Evolutionary conservation across 2,113 vertebrate genomes (phyloP).

Genomic region (Myrmecobius fasciatus): DNA sequence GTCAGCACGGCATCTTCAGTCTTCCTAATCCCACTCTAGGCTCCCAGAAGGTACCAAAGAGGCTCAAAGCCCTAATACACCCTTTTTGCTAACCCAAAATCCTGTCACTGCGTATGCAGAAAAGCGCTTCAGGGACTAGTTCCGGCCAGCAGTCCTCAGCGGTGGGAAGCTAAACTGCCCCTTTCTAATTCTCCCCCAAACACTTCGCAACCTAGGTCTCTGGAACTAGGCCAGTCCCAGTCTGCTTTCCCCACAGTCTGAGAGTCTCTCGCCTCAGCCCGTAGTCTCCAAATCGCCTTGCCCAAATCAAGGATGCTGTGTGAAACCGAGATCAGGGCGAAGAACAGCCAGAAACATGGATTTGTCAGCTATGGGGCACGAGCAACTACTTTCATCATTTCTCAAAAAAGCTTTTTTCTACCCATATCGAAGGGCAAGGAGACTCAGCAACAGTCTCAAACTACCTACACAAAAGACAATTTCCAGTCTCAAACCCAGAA

Average conservation of each 20-base stretch:
- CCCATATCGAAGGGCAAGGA: not conserved
- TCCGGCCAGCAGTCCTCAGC: not conserved
- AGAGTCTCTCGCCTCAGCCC: slow-evolving; percentile 28
- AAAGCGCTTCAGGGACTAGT: not conserved
- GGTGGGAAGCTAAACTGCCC: not conserved
- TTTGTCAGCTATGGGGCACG: not conserved
- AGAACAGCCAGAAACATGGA: slow-evolving; percentile 16
- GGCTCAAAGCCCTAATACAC: not conserved
- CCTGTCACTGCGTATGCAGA: not conserved
- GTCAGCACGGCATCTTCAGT: not conserved
- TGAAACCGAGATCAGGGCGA: not conserved
- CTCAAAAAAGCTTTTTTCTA: slow-evolving; percentile 27
- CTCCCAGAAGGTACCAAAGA: not conserved
- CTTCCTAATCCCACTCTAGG: not conserved
- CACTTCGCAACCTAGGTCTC: not conserved
- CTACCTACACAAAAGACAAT: slow-evolving; percentile 25
- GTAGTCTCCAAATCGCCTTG: slow-evolving; percentile 12
- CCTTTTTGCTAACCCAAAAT: not conserved
- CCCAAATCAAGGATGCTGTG: not conserved
- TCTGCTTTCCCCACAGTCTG: not conserved
- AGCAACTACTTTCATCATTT: slow-evolving; percentile 40
- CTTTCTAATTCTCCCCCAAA: slow-evolving; percentile 12
- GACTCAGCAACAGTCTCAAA: not conserved
- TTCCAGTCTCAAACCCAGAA: slow-evolving; percentile 34
- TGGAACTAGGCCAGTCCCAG: not conserved